phyloP scores from a whole-genome alignment of 64 coral and sea anemone genomes.

The Stichodactyla mertensii region DNA sequence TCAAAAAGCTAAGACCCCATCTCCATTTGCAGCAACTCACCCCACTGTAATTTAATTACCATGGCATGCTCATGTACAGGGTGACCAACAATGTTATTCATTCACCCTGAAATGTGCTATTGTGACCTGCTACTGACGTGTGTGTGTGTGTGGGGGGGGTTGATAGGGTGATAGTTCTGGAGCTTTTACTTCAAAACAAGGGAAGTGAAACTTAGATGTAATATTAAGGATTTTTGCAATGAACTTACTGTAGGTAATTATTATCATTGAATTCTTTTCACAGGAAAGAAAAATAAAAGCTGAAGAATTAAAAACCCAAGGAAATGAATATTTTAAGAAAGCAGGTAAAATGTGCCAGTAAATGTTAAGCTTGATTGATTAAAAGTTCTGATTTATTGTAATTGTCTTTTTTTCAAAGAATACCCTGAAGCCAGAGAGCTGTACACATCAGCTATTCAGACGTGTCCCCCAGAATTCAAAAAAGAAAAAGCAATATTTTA shows the following conservation, averaged over 20 bases:
- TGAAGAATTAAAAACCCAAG: slow-evolving; percentile 56
- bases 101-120: no score
- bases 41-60: no score
- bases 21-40: no score
- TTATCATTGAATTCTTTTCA: background rate
- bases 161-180: background rate
- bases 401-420: slow-evolving; percentile 52
- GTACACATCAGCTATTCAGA: slow-evolving; percentile 77
- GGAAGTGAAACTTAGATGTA: no score
- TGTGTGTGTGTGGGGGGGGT: no score
- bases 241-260: background rate
- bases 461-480: slow-evolving; percentile 72
- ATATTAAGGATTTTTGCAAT: no score
- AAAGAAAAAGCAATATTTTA: slow-evolving; percentile 87
- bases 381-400: background rate
- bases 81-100: no score
- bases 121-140: no score
- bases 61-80: no score
- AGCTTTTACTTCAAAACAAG: background rate
- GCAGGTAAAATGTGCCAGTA: slow-evolving; percentile 30
- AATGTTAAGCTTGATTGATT: background rate
- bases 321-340: slow-evolving; percentile 84
- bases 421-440: slow-evolving; percentile 87
- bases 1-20: no score
- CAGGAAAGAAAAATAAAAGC: slow-evolving; percentile 75